Evolutionary conservation across 2,113 vertebrate genomes (phyloP).

Genomic region (Copsychus sechellarum): DNA sequence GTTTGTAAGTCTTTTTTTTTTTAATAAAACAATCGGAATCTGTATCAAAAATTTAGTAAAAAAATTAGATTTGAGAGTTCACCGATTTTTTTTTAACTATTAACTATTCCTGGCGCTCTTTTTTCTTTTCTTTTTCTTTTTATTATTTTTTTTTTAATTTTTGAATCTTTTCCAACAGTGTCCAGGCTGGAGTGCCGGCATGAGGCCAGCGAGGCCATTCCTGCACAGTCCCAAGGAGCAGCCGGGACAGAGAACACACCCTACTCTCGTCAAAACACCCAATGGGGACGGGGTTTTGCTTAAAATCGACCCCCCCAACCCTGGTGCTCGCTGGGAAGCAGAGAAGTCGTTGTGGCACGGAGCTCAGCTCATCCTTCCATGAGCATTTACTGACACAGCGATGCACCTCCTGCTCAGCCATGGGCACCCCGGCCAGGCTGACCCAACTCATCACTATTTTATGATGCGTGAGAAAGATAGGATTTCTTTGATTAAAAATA

Average conservation of each 20-base stretch:
- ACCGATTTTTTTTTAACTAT: constrained; percentile 56
- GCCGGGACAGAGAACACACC: constrained; percentile 70
- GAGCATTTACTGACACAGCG: rapidly evolving
- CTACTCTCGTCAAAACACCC: constrained; percentile 72
- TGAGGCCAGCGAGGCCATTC: constrained; percentile 1
- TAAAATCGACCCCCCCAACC: neutral
- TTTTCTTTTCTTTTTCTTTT: neutral
- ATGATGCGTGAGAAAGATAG: constrained; percentile 73
- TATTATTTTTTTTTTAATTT: neutral
- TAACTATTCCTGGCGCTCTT: constrained; percentile 61
- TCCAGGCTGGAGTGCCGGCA: neutral
- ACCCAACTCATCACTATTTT: constrained; percentile 55
- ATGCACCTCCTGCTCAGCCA: neutral
- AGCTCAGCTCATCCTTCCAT: rapidly evolving
- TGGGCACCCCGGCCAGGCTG: constrained; percentile 35
- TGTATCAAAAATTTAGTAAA: constrained; percentile 91
- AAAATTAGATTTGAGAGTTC: constrained; percentile 83
- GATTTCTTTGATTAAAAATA: constrained; percentile 77
- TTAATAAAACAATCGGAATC: constrained; percentile 86
- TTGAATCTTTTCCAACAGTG: constrained; percentile 16
- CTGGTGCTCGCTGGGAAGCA: neutral
- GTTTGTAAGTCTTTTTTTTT: constrained; percentile 74
- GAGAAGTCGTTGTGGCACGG: neutral
- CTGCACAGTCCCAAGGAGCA: constrained; percentile 36
- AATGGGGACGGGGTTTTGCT: neutral